These are phyloP conservation scores for Oryzias melastigma DNA, from an alignment of 2,113 vertebrate species.

Conservation along the genomic window DNA sequence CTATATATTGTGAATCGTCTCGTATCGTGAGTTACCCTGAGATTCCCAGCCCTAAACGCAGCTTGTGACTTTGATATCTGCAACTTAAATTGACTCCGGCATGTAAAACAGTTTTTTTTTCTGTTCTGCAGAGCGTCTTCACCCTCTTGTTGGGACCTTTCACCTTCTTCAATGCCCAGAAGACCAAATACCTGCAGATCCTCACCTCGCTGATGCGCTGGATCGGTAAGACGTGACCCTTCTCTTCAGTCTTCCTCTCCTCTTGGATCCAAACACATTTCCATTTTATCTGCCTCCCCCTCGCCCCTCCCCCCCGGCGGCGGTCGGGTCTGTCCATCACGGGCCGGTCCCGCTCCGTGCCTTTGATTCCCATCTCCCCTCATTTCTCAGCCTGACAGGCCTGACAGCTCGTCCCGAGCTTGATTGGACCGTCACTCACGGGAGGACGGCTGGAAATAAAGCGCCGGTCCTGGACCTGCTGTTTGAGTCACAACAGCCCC, in stretches of 20 bases:
- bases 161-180: constrained; percentile 96
- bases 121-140: constrained; percentile 81
- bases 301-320: not conserved
- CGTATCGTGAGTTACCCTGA: no score
- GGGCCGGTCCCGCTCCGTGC: constrained; percentile 48
- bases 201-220: constrained; percentile 96
- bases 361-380: constrained; percentile 65
- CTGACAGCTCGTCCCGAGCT: constrained; percentile 55
- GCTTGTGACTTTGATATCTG: not conserved
- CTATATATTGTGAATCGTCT: no score
- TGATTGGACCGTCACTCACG: constrained; percentile 69
- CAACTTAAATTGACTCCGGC: not conserved
- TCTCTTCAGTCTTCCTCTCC: not conserved
- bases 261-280: constrained; percentile 23
- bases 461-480: constrained; percentile 30
- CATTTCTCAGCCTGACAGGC: constrained; percentile 67
- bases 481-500: constrained; percentile 51
- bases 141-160: constrained; percentile 91
- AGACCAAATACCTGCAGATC: constrained; percentile 98
- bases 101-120: not conserved
- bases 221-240: constrained; percentile 85
- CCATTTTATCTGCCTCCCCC: constrained; percentile 16
- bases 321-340: constrained; percentile 62
- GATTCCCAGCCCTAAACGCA: no score
- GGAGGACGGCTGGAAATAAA: constrained; percentile 53